Base-by-base conservation (phyloP, 2,797 vertebrate species). In the Coregonus sp. region DNA sequence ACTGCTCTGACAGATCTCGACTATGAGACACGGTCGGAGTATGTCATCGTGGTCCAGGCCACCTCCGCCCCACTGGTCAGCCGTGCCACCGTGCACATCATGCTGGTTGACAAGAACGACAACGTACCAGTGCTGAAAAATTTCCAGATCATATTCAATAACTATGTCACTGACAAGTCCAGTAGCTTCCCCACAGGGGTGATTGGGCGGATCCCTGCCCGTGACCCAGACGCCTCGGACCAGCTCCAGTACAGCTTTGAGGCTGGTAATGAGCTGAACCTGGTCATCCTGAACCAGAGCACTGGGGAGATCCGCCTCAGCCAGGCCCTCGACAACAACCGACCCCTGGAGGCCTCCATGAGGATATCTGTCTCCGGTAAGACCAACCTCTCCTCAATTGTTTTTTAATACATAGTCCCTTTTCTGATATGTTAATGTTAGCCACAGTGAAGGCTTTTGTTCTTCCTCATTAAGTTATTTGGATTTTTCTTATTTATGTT, bases 101-200 rank as follows among this genome's bases (percentile, higher is more conserved):
- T 96, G 81, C 94, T 99, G 0, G 86, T 97, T 0, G 98, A 99
- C 81, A 93, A 94, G 86, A 99, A 99, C 0, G 98, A 99, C 92
- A 99, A 99, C 72, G 82, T 94, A 0, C 98, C 98, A 0, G 85
- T 96, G 4, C 94, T 99, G 9, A 96, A 96, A 82, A 98, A 99
- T 92, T 99, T 99, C 6, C 96, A 98, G 90, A 98, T 99, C 75
- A 95, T 98, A 81, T 99, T 99, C 89, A 99, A 99, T 89, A 98
- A 99, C 87, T 99, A 99, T 0, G 95, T 99, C 74, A 98, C 97
- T 0, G 97, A 97, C 84, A 96, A 93, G 66, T 96, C 96, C 0
- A 96, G 93, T 86, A 98, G 97, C 84, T 99, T 99, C 83, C 98
- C 98, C 0, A 92, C 92, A 0, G 98, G 97, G 0, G 90, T 96